Percentiles rank a stretch among this genome's conserved stretches.
Conservation (phyloP, 2,888 invertebrate species). For the Plemyria rubiginata region DNA sequence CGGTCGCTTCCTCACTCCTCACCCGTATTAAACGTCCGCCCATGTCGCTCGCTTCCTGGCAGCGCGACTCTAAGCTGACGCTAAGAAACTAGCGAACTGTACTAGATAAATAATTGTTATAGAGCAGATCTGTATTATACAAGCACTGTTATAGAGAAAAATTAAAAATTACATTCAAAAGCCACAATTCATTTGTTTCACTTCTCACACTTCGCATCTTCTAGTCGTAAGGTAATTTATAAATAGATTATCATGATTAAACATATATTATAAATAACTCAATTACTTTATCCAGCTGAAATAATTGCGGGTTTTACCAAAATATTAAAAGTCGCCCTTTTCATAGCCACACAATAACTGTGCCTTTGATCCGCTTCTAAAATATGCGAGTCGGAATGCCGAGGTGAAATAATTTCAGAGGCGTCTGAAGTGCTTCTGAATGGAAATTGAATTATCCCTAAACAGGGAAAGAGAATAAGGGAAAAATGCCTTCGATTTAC, state of each 20-base stretch:
- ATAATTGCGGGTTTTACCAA: neutral
- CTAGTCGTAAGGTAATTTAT: neutral
- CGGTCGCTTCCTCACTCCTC: constrained; percentile 56
- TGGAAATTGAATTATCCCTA: constrained; percentile 31
- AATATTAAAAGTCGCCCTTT: constrained; percentile 36
- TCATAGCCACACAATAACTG: constrained; percentile 55
- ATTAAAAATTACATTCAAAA: neutral
- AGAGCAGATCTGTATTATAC: no score
- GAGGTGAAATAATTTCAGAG: constrained; percentile 32
- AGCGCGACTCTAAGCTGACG: constrained; percentile 19
- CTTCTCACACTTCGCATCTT: neutral
- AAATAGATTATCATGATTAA: no score
- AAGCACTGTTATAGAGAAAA: no score
- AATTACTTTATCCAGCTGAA: no score
- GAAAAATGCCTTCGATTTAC: constrained; percentile 25
- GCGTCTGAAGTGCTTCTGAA: constrained; percentile 31
- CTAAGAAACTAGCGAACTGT: constrained; percentile 26
- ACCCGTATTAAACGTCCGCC: constrained; percentile 56
- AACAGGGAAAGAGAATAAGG: constrained; percentile 24
- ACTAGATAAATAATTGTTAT: neutral
- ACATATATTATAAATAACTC: no score
- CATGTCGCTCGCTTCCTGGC: constrained; percentile 54
- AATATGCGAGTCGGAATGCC: constrained; percentile 30
- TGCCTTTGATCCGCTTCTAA: constrained; percentile 55
- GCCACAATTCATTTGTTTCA: neutral